phyloP scores from a whole-genome alignment of 2,888 invertebrate species.

The Xylota segnis region DNA sequence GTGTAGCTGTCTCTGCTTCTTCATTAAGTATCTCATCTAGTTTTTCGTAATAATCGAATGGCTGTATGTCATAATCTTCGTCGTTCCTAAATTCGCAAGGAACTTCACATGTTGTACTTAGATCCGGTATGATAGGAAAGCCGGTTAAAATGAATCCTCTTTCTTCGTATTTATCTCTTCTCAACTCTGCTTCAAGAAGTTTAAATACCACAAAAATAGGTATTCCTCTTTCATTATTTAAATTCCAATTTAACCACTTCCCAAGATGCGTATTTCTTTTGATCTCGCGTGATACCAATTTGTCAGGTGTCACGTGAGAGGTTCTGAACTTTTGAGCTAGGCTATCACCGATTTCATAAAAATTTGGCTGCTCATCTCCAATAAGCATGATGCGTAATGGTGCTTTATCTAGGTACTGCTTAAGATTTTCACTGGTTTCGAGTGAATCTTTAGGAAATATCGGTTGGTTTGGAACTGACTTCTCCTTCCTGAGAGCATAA shows the following conservation, averaged over 20 bases:
- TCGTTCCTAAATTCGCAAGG: background rate
- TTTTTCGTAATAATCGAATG: background rate
- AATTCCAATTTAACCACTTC: constrained; percentile 86
- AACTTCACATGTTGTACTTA: constrained; percentile 39
- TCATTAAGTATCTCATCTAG: background rate
- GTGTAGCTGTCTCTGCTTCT: background rate
- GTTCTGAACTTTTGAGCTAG: constrained; percentile 87
- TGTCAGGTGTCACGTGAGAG: constrained; percentile 86
- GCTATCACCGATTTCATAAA: constrained; percentile 85
- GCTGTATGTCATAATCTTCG: background rate
- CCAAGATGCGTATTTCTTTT: constrained; percentile 86
- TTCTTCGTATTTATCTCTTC: constrained; percentile 85
- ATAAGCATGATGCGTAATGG: constrained; percentile 87
- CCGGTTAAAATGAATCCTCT: constrained; percentile 89
- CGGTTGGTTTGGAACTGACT: background rate
- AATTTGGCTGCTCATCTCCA: constrained; percentile 87
- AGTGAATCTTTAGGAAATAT: constrained; percentile 51
- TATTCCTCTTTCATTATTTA: constrained; percentile 86
- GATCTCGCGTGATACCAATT: constrained; percentile 86
- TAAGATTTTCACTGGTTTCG: constrained; percentile 46
- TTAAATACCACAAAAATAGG: constrained; percentile 85
- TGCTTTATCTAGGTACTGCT: constrained; percentile 29
- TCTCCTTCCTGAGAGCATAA: constrained; percentile 5
- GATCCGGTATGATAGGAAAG: constrained; percentile 86
- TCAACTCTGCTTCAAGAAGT: constrained; percentile 86